These are phyloP conservation scores for Orestias chungarensis DNA, from an alignment of 2,797 vertebrate genomes.

Conservation along the genomic window DNA sequence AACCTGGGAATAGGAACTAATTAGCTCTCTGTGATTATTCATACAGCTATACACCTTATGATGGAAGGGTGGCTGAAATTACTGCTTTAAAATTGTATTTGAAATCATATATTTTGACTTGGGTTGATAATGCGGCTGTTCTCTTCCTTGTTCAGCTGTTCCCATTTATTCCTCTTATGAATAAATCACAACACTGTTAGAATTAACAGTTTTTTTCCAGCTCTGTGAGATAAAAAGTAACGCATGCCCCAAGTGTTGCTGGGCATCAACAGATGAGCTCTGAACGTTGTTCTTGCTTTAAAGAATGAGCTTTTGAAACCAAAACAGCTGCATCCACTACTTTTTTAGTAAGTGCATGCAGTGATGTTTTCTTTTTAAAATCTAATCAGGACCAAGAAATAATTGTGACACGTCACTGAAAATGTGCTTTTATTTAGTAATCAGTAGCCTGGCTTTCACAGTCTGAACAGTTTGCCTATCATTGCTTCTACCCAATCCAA, in stretches of 20 bases:
- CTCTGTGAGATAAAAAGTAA: neutral
- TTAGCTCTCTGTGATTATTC: neutral
- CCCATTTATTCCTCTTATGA: neutral
- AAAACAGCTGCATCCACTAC: neutral
- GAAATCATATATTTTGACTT: no score
- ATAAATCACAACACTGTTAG: neutral
- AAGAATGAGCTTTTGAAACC: neutral
- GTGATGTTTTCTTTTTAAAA: neutral
- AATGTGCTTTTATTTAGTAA: neutral
- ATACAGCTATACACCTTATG: neutral
- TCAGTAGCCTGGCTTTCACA: neutral
- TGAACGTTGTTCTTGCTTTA: neutral
- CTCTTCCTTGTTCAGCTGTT: neutral
- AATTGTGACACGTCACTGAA: neutral
- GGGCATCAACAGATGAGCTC: neutral
- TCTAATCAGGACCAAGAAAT: neutral
- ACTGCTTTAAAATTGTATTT: no score
- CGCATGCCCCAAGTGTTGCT: neutral
- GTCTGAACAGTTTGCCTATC: neutral
- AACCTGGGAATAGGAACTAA: conserved; percentile 75
- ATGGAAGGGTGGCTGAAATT: no score
- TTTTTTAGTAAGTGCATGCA: neutral
- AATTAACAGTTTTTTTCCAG: neutral
- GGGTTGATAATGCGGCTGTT: neutral
- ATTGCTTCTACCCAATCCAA: no score